Evolutionary conservation across 1,140 invertebrate species (phyloP).

Genomic region (Maconellicoccus hirsutus): DNA sequence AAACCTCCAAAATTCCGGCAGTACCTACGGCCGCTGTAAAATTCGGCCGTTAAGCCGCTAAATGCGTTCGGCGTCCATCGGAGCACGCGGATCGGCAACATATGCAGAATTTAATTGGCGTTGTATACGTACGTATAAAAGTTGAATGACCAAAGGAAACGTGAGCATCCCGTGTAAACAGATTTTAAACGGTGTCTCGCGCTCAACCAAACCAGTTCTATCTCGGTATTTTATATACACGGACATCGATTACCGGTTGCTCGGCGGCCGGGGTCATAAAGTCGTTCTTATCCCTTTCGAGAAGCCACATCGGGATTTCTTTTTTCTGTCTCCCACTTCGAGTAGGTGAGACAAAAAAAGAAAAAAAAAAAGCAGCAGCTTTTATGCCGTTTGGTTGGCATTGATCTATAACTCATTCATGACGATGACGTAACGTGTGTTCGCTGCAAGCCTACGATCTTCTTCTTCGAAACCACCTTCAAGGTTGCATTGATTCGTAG

Average conservation of each 20-base stretch:
- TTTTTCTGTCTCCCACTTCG: not conserved
- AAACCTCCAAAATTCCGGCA: too few relatives aligned
- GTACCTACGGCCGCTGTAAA: too few relatives aligned
- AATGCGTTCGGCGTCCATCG: too few relatives aligned
- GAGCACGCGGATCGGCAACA: not conserved
- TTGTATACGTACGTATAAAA: slow-evolving; percentile 4
- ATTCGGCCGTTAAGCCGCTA: too few relatives aligned
- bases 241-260: not conserved
- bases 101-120: slow-evolving; percentile 1
- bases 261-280: not conserved
- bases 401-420: not conserved
- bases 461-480: too few relatives aligned
- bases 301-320: not conserved
- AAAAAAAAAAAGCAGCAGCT: too few relatives aligned
- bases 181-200: slow-evolving; percentile 1
- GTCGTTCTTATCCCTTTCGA: not conserved
- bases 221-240: not conserved
- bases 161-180: slow-evolving; percentile 14
- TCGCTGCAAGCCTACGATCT: too few relatives aligned
- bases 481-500: too few relatives aligned
- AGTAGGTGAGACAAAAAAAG: not conserved
- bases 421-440: not conserved
- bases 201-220: not conserved
- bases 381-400: not conserved
- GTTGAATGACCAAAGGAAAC: slow-evolving; percentile 22